Evolutionary conservation across 1,140 invertebrate genomes (phyloP), one percentile per base, ranked within the genome.

Genomic region (Lordiphosa clarofinis): DNA sequence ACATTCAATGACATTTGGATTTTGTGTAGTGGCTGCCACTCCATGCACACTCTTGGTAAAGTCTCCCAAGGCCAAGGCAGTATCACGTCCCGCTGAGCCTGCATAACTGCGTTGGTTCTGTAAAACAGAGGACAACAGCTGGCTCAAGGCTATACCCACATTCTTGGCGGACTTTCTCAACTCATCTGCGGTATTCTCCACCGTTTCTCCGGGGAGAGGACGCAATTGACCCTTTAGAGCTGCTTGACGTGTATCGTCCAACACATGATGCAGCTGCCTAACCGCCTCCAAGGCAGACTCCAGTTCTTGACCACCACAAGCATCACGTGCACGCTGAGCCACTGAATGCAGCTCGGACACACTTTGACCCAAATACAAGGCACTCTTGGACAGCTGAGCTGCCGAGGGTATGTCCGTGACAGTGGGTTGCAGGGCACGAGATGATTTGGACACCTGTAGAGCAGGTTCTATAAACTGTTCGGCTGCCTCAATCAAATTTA

Each of bases 31-130:
- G 4, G 93, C 93, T 59, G 92, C 92, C 33, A 96, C 93, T 44
- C 94, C 94, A 55, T 94, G 91, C 1, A 95, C 93, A 36, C 94
- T 92, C 38, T 91, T 92, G 0, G 93, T 93, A 15, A 96, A 91
- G 37, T 94, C 91, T 54, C 93, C 91, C 1, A 97, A 88, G 4
- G 94, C 92, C 61, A 93, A 91, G 0, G 95, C 94, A 0, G 94
- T 95, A 73, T 97, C 95, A 39, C 94, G 89, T 2, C 95, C 95
- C 7, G 95, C 95, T 54, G 93, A 92, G 2, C 95, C 94, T 0
- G 95, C 95, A 87, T 96, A 96, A 59, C 93, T 93, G 56, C 95
- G 93, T 87, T 97, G 96, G 35, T 94, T 94, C 89, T 96, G 95
- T 48, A 93, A 91, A 8, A 96, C 94, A 9, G 96, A 96, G 11